Conservation (phyloP, 2,888 invertebrate species). For the Blomia tropicalis region DNA sequence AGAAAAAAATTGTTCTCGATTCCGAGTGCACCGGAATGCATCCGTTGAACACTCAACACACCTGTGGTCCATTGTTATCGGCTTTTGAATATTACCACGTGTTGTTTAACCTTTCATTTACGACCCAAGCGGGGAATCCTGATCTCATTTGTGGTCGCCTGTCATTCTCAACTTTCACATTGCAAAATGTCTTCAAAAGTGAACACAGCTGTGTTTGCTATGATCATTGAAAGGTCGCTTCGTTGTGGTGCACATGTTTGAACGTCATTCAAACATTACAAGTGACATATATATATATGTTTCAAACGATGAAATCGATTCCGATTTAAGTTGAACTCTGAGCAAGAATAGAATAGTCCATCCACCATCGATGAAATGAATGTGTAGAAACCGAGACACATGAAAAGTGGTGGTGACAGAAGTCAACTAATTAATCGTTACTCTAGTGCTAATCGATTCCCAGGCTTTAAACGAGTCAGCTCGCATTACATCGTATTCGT, state of each 20-base stretch:
- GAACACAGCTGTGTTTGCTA: neutral
- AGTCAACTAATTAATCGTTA: neutral
- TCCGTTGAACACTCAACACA: too few species aligned
- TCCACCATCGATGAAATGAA: neutral
- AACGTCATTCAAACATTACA: neutral
- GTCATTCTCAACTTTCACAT: neutral
- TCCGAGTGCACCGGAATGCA: too few species aligned
- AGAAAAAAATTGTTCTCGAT: too few species aligned
- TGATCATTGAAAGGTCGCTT: neutral
- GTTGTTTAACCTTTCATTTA: too few species aligned
- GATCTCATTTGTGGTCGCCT: too few species aligned
- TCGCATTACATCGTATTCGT: too few species aligned
- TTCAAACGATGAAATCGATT: neutral
- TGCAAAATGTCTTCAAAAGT: neutral
- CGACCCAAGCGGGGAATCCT: too few species aligned
- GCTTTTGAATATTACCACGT: too few species aligned
- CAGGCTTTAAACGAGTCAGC: too few species aligned
- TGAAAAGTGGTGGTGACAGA: neutral
- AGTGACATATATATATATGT: neutral
- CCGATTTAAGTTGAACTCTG: too few species aligned
- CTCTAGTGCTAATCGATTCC: neutral
- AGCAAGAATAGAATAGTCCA: too few species aligned
- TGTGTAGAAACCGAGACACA: neutral
- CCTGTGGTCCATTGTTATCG: too few species aligned
- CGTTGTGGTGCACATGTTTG: neutral